These are phyloP conservation scores for Bruchidius siliquastri DNA, from an alignment of 2,888 invertebrate species.

Conservation along the genomic window DNA sequence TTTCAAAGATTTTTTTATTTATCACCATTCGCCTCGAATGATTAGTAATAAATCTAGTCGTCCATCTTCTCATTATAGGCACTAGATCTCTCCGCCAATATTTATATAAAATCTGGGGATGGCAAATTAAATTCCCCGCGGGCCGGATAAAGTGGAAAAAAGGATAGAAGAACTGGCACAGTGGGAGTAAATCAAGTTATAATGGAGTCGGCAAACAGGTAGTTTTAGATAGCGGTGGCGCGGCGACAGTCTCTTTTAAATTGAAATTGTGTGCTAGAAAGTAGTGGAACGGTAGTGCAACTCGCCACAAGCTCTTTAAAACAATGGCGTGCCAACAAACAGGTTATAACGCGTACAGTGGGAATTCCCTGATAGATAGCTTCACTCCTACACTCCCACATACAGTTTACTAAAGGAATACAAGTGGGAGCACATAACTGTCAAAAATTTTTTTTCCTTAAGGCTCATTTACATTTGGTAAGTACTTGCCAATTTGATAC, in stretches of 20 bases:
- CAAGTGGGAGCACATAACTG: too few relatives aligned
- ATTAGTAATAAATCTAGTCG: too few relatives aligned
- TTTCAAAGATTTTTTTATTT: too few relatives aligned
- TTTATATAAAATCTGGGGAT: background rate
- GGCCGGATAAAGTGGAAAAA: background rate
- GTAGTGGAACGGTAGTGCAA: background rate
- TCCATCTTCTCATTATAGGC: background rate
- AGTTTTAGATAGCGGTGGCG: background rate
- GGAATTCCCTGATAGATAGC: too few relatives aligned
- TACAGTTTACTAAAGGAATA: too few relatives aligned
- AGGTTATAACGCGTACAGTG: too few relatives aligned
- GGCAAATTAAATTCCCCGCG: background rate
- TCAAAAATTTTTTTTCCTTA: too few relatives aligned
- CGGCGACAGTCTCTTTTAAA: background rate
- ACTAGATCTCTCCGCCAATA: background rate
- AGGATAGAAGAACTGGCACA: background rate
- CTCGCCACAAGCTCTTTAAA: background rate
- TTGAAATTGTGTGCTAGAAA: background rate
- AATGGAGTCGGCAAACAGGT: background rate
- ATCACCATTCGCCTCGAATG: too few relatives aligned
- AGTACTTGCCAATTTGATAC: too few relatives aligned
- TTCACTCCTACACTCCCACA: too few relatives aligned
- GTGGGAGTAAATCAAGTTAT: background rate
- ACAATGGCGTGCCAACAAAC: background rate
- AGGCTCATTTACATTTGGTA: too few relatives aligned